Evolutionary conservation across 92 coral and sea anemone species (phyloP), one percentile per base, ranked within the genome.

Genomic region (Porites divaricata): DNA sequence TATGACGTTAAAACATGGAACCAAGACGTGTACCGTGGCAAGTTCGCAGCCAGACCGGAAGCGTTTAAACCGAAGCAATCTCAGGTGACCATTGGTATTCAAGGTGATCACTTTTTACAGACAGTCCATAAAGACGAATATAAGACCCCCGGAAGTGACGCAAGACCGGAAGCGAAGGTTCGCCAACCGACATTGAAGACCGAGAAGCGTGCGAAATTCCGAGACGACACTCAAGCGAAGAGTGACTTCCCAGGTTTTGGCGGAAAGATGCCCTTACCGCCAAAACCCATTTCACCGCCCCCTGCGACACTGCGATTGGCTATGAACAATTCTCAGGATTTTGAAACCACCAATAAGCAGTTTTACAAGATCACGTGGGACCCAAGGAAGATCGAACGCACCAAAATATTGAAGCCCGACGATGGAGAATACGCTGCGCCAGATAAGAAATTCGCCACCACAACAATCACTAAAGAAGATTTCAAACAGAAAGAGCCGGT

Each of bases 221-320:
- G 93, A 56, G 86, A 91, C 22, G 91, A 95, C 45, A 96, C 99
- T 17, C 99, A 96, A 72, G 93, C 93, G 75, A 93, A 77, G 87
- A 96, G 98, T 67, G 99, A 96, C 83, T 96, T 92, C 35, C 99
- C 99, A 50, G 93, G 98, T 64, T 96, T 88, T 78, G 93, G 85
- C 77, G 98, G 94, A 75, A 87, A 80, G 79, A 92, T 96, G 92
- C 99, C 97, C 16, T 79, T 83, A 81, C 99, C 99, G 9, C 79
- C 93, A 6, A 96, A 90, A 84, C 89, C 93, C n/a, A 84, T 92
- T 66, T 79, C 91, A 41, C 99, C 99, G 6, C 98, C 96, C 62
- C 99, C 98, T 8, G 97, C 95, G 23, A 96, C 98, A 1, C 88
- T 96, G 56, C 91, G 93, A 66, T 85, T 96, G 69, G 98, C 95